phyloP scores from a whole-genome alignment of 2,888 invertebrate species.

The Mimas tiliae region DNA sequence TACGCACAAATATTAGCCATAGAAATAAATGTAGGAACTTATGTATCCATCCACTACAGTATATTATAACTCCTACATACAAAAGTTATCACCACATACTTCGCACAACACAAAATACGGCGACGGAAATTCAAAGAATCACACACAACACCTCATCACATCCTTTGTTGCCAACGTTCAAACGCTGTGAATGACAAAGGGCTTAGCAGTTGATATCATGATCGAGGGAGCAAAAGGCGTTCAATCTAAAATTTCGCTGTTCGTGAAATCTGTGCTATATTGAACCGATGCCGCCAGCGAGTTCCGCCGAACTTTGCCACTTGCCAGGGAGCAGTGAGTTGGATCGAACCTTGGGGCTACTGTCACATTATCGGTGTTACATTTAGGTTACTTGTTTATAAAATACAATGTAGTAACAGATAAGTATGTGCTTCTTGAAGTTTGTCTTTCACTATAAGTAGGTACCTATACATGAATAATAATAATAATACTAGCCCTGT shows the following conservation, averaged over 20 bases:
- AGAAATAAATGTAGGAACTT: too few relatives aligned
- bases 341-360: constrained; percentile 18
- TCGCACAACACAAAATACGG: too few relatives aligned
- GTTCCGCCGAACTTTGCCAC: constrained; percentile 23
- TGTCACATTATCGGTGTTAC: constrained; percentile 23
- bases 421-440: background rate
- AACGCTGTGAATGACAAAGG: constrained; percentile 12
- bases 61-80: too few relatives aligned
- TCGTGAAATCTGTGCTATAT: constrained; percentile 13
- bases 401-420: background rate
- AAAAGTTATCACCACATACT: too few relatives aligned
- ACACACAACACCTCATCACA: background rate
- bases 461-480: too few relatives aligned
- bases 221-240: background rate
- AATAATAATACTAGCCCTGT: too few relatives aligned
- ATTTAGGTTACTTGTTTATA: background rate
- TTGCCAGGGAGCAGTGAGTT: background rate
- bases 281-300: background rate
- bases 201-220: constrained; percentile 3
- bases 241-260: constrained; percentile 22
- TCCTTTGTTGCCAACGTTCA: constrained; percentile 12
- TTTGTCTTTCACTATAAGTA: too few relatives aligned
- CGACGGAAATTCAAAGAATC: background rate
- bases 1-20: too few relatives aligned
- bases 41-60: too few relatives aligned